phyloP scores from a whole-genome alignment of 2,113 vertebrate species.

The Muscicapa adusta region DNA sequence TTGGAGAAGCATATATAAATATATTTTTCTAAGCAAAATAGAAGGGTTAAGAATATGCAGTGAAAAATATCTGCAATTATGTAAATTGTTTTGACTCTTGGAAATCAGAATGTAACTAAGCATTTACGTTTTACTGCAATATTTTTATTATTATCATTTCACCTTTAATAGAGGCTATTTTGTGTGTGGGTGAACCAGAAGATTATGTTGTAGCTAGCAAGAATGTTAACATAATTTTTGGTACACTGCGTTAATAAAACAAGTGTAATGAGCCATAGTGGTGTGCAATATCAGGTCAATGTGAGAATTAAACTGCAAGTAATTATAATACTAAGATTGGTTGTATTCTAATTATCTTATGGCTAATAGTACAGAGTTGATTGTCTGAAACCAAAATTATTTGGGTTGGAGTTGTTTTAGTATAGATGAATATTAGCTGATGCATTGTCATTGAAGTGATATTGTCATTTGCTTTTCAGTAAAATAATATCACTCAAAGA shows the following conservation, averaged over 20 bases:
- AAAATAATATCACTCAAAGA: not conserved
- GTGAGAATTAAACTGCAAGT: constrained; percentile 53
- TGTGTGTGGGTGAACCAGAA: constrained; percentile 15
- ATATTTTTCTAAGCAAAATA: not conserved
- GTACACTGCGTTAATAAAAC: constrained; percentile 36
- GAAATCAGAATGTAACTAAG: not conserved
- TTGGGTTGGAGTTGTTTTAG: not conserved
- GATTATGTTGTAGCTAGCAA: constrained; percentile 47
- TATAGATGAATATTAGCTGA: not conserved
- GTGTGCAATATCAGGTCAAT: constrained; percentile 38
- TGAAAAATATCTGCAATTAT: not conserved
- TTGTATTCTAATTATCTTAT: constrained; percentile 51
- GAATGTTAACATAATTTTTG: constrained; percentile 52
- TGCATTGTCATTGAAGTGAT: not conserved
- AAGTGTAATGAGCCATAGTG: constrained; percentile 56
- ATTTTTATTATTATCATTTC: constrained; percentile 23
- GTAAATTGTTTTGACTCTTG: constrained; percentile 25
- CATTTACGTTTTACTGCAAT: constrained; percentile 18
- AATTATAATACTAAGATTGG: constrained; percentile 42
- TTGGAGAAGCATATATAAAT: not conserved
- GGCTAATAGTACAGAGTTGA: not conserved
- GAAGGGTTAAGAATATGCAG: not conserved
- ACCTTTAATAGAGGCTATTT: constrained; percentile 28
- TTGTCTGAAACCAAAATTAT: constrained; percentile 31
- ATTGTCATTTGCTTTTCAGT: not conserved